Base-by-base conservation (phyloP, 2,888 invertebrate genomes). In the Ophraella communa region DNA sequence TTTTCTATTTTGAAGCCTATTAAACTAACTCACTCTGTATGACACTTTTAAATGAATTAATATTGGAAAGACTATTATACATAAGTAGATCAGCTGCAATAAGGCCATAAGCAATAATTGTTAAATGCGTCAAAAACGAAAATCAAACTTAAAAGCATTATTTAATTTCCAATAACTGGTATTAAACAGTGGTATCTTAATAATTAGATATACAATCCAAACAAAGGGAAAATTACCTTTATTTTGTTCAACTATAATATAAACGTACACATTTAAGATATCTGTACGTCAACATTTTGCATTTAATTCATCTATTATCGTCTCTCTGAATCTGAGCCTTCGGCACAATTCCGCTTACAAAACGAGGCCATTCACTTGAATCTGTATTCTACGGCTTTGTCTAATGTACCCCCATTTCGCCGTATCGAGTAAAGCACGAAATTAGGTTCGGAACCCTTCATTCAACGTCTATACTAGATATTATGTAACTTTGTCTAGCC, bases 371-470 rank as follows among this genome's bases (percentile, higher is more conserved):
- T 64, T 60, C 49, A 64, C 44, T 55, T 52, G 57, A 57, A 61
- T 62, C 57, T 62, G 59, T 52, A 61, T 56, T 55, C 53, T 53
- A 58, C 47, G 21, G 51, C 44, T 39, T 49, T 56, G 56, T 62
- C 65, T 63, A 57, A 61, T 49, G 59, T 44, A 57, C 52, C 57
- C 64, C 20, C 27, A 51, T 27, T 51, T 14, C 24, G 53, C 51
- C 51, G 44, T 63, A 62, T 61, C 62, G 64, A 64, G 63, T 56
- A 65, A 62, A 65, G 66, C 60, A 64, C 66, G 62, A 67, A 69
- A 69, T 66, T 69, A 69, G 69, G 63, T 66, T 54, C 54, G 57
- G 60, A 60, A 55, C 58, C 65, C 64, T 64, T 58, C 59, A 55
- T 55, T 62, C 56, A 14, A 45, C 45, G 39, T 67, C 62, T 42